phyloP scores from a whole-genome alignment of 2,797 vertebrate genomes.

The Mormyrops boulengeri region DNA sequence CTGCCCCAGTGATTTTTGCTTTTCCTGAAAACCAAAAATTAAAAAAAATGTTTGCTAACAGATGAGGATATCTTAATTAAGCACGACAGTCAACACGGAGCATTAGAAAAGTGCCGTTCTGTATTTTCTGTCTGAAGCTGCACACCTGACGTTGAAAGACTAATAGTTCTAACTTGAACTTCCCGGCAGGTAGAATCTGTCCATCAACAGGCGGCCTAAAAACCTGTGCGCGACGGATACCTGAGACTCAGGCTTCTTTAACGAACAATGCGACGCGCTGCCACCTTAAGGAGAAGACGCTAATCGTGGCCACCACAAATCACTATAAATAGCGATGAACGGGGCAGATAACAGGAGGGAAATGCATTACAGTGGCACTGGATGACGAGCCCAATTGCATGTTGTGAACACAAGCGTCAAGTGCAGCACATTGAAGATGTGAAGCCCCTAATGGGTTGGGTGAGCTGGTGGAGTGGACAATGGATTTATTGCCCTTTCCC shows the following conservation, averaged over 20 bases:
- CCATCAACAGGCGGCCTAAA: constrained; percentile 45
- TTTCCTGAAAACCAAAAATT: constrained; percentile 7
- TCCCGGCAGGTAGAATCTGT: constrained; percentile 45
- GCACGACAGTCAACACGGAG: constrained; percentile 36
- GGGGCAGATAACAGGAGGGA: neutral
- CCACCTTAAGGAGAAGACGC: neutral
- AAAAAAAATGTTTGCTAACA: constrained; percentile 37
- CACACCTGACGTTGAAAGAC: constrained; percentile 44
- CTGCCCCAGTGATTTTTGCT: neutral
- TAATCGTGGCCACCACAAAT: constrained; percentile 8
- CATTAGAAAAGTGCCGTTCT: constrained; percentile 34
- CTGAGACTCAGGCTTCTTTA: constrained; percentile 37
- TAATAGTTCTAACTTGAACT: constrained; percentile 46
- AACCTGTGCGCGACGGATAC: constrained; percentile 38
- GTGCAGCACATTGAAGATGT: neutral
- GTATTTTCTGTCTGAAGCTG: constrained; percentile 27
- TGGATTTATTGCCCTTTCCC: neutral
- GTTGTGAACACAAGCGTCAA: neutral
- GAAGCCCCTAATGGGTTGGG: neutral
- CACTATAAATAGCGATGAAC: neutral
- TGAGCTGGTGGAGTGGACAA: neutral
- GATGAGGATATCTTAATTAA: constrained; percentile 42
- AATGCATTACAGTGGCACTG: neutral
- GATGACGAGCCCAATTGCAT: neutral
- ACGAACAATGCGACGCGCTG: neutral